Percentiles rank a stretch among this genome's conserved stretches.
These are phyloP conservation scores for Boloria selene DNA, from an alignment of 2,888 invertebrate genomes.

Conservation along the genomic window DNA sequence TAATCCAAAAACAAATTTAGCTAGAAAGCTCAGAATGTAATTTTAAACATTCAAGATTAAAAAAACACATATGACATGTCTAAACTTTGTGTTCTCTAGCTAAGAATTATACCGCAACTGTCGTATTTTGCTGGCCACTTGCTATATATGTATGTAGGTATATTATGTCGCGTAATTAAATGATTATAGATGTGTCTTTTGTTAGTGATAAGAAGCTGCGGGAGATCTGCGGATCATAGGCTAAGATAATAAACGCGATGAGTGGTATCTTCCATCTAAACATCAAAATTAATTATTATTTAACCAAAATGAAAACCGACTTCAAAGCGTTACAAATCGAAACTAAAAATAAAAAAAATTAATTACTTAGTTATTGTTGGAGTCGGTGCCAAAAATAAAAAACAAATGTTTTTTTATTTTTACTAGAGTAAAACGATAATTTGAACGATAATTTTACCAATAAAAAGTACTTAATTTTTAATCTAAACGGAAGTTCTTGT, in stretches of 20 bases:
- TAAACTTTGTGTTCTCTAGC: constrained; percentile 6
- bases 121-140: not conserved
- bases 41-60: not conserved
- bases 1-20: not conserved
- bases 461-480: too few species aligned
- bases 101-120: constrained; percentile 20
- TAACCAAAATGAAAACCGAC: too few species aligned
- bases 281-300: constrained; percentile 5
- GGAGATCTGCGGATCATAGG: constrained; percentile 27
- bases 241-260: constrained; percentile 16
- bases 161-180: constrained; percentile 15
- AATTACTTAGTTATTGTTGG: too few species aligned
- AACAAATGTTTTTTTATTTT: too few species aligned
- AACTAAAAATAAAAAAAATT: too few species aligned
- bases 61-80: not conserved
- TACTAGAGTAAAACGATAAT: too few species aligned
- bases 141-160: constrained; percentile 15
- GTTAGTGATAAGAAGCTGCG: constrained; percentile 32
- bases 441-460: too few species aligned
- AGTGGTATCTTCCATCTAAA: constrained; percentile 14
- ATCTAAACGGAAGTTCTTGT: too few species aligned
- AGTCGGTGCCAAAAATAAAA: too few species aligned
- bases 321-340: too few species aligned
- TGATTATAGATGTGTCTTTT: constrained; percentile 23
- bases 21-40: not conserved